Conservation (phyloP, 2,113 vertebrate species). For the Pitta sordida region DNA sequence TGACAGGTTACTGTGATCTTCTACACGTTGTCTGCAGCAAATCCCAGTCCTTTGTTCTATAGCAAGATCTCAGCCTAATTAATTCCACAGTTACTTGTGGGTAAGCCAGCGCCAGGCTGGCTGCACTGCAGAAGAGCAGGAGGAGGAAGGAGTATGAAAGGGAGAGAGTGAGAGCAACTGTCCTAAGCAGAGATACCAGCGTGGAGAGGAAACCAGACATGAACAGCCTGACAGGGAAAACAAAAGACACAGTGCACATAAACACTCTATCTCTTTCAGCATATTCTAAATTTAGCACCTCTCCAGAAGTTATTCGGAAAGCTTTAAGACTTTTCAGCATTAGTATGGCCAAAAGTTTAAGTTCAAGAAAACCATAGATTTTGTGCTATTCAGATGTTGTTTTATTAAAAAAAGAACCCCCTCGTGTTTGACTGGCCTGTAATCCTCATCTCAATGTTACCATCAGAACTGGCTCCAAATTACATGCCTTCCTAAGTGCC, state of each 20-base stretch:
- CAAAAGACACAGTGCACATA: not conserved
- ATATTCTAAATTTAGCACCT: not conserved
- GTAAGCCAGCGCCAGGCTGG: not conserved
- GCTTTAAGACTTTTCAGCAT: not conserved
- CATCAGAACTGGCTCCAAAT: not conserved
- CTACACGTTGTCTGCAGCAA: not conserved
- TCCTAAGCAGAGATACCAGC: not conserved
- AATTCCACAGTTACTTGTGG: not conserved
- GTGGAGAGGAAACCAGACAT: not conserved
- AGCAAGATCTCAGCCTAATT: not conserved
- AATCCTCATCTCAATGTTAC: not conserved
- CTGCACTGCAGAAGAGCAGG: not conserved
- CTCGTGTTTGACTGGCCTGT: not conserved
- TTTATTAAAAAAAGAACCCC: not conserved
- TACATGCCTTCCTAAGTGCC: not conserved
- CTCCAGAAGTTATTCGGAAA: not conserved
- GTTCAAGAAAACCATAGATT: not conserved
- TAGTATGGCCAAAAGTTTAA: not conserved
- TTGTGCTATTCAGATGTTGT: not conserved
- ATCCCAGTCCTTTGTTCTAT: not conserved
- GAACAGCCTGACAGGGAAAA: not conserved
- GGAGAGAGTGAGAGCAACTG: not conserved
- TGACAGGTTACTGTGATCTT: not conserved
- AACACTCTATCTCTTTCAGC: not conserved
- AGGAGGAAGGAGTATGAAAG: not conserved